Percentiles rank a stretch among this genome's conserved stretches.
Conservation (phyloP, 2,797 vertebrate species). For the Babyrousa celebensis region DNA sequence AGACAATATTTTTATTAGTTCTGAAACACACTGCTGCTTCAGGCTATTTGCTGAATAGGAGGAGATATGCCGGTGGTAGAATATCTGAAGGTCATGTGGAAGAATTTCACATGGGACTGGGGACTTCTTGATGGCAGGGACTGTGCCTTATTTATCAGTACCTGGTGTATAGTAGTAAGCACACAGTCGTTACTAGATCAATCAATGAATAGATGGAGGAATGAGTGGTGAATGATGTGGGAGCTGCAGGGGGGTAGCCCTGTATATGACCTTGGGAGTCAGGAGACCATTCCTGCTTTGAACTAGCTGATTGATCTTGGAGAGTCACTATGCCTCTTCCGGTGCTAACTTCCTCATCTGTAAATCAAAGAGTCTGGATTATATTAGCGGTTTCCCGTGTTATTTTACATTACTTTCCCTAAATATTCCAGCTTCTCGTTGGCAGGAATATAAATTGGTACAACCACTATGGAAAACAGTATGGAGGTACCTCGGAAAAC, state of each 20-base stretch:
- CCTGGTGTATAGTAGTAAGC: background rate
- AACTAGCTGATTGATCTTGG: background rate
- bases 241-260: background rate
- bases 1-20: conserved; percentile 3
- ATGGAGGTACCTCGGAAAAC: too few relatives aligned
- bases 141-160: background rate
- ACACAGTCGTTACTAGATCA: background rate
- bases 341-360: background rate
- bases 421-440: background rate
- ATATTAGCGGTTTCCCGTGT: background rate
- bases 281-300: background rate
- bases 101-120: background rate
- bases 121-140: background rate
- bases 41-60: background rate
- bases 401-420: background rate
- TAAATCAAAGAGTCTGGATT: background rate
- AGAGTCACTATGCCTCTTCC: background rate
- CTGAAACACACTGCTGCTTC: conserved; percentile 10
- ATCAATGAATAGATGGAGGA: background rate
- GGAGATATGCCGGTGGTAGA: background rate
- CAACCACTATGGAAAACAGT: too few relatives aligned
- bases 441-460: too few relatives aligned
- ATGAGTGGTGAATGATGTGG: background rate
- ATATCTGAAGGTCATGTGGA: conserved; percentile 8
- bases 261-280: background rate